Percentiles rank a stretch among this genome's conserved stretches.
These are phyloP conservation scores for Clarias gariepinus DNA, from an alignment of 2,113 vertebrate species.

Conservation along the genomic window DNA sequence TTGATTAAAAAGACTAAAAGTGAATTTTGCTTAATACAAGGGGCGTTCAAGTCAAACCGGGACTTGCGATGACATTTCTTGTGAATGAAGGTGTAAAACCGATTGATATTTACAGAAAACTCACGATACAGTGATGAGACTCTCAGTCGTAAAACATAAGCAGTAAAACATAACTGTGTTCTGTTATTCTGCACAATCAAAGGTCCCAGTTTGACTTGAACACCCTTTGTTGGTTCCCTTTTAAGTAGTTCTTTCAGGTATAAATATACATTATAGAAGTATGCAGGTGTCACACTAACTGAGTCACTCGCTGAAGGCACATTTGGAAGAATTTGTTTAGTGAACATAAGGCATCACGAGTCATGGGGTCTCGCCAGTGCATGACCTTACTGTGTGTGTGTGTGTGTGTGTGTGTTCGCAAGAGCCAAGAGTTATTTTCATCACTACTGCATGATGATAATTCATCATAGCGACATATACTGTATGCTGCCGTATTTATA, in stretches of 20 bases:
- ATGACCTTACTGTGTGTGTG: neutral
- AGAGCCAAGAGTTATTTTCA: constrained; percentile 19
- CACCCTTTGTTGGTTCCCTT: too few species aligned
- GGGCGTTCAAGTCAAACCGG: too few species aligned
- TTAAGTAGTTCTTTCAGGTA: neutral
- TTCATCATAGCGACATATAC: neutral
- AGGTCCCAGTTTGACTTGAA: too few species aligned
- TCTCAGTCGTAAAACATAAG: too few species aligned
- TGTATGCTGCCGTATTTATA: neutral
- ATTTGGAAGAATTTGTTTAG: neutral
- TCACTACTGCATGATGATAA: neutral
- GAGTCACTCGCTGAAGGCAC: neutral
- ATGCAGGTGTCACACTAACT: neutral
- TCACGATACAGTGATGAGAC: too few species aligned
- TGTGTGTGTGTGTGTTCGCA: neutral
- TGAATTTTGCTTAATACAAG: too few species aligned
- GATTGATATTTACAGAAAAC: too few species aligned
- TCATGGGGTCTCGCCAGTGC: neutral
- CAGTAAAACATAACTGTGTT: too few species aligned
- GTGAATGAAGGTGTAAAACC: too few species aligned
- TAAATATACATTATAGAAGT: neutral
- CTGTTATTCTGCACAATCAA: too few species aligned
- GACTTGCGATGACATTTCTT: too few species aligned
- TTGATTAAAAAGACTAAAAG: too few species aligned
- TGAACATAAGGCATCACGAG: neutral